These are phyloP conservation scores for Synergus laeviventris DNA, from an alignment of 2,888 invertebrate species.

Conservation along the genomic window DNA sequence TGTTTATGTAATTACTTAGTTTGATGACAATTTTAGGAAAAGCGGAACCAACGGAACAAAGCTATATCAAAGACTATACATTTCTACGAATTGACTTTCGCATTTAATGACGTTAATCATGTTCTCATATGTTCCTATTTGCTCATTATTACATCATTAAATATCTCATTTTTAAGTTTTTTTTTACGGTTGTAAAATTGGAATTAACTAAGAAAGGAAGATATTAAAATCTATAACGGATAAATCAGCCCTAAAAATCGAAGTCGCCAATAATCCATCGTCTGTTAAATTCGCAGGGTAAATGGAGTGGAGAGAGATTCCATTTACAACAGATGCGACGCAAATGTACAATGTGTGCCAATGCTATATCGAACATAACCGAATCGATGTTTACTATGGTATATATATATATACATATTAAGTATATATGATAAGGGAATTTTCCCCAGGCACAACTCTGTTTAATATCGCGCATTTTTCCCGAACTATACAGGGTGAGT, in stretches of 20 bases:
- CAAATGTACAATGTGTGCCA: conserved; percentile 1
- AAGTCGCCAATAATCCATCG: neutral
- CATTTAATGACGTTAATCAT: neutral
- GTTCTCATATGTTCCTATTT: neutral
- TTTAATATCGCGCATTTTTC: neutral
- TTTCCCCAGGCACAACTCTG: neutral
- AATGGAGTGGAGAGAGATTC: conserved; percentile 33
- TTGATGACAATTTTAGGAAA: neutral
- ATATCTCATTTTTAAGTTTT: neutral
- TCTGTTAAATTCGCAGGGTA: conserved; percentile 14
- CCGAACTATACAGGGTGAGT: neutral
- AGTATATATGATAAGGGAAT: neutral
- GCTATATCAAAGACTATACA: neutral
- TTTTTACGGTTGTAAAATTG: neutral
- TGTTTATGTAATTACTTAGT: neutral
- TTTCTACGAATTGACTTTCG: neutral
- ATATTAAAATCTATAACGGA: neutral
- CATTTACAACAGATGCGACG: conserved; percentile 30
- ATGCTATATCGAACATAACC: neutral
- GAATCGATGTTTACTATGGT: neutral
- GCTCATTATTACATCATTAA: neutral
- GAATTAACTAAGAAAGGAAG: neutral
- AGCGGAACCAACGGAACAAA: neutral
- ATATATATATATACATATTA: too few relatives aligned
- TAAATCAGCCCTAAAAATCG: neutral